phyloP scores from a whole-genome alignment of 1,140 invertebrate species.

The Elysia chlorotica region DNA sequence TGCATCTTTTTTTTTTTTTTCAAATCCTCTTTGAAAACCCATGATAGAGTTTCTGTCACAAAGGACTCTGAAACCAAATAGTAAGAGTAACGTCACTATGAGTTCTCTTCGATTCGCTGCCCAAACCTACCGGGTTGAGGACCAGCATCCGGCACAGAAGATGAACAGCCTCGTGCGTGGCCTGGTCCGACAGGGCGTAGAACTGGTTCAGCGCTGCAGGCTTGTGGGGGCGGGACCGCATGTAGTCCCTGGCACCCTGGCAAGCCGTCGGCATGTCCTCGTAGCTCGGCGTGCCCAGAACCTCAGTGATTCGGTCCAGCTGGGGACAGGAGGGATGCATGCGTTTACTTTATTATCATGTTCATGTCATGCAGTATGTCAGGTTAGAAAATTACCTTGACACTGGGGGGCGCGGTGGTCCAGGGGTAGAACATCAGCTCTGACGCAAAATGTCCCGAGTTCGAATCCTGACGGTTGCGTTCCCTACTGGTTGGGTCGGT shows the following conservation, averaged over 20 bases:
- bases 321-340: slow-evolving; percentile 58
- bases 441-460: too few species aligned
- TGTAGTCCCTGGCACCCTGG: slow-evolving; percentile 91
- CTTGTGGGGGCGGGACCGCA: slow-evolving; percentile 86
- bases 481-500: too few species aligned
- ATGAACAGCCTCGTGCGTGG: slow-evolving; percentile 96
- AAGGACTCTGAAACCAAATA: not conserved
- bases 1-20: not conserved
- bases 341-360: too few species aligned
- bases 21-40: not conserved
- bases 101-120: not conserved
- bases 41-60: not conserved
- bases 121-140: slow-evolving; percentile 83
- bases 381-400: too few species aligned
- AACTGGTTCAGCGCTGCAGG: slow-evolving; percentile 86
- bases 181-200: slow-evolving; percentile 89
- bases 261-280: slow-evolving; percentile 97
- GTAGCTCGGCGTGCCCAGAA: slow-evolving; percentile 89
- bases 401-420: too few species aligned
- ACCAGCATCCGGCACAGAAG: slow-evolving; percentile 97
- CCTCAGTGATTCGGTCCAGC: slow-evolving; percentile 95
- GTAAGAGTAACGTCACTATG: not conserved
- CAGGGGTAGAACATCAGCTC: too few species aligned
- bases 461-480: too few species aligned
- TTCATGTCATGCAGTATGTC: too few species aligned